Evolutionary conservation across 1,140 invertebrate species (phyloP), one percentile per base, ranked within the genome.

Genomic region (Cydia pomonella): DNA sequence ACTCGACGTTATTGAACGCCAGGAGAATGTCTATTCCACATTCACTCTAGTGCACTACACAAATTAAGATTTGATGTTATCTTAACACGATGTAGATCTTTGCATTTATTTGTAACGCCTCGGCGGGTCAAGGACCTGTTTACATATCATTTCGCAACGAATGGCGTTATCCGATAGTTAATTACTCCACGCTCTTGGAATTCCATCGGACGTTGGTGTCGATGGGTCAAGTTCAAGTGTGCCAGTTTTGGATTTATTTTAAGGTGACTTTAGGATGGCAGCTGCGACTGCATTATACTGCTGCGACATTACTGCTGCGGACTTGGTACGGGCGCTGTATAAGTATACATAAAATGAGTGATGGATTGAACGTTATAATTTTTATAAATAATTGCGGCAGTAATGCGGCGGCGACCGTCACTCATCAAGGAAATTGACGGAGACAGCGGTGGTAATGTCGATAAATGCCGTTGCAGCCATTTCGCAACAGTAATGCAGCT

Each of bases 31-130:
- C n/a, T 18, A 53, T 59, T 23, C 53, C 27, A 64, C 25, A 64
- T 33, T 64, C 63, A 64, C 25, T 23, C 18, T 64, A 64, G 16
- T 27, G 59, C 21, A 64, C 23, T 21, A 12, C 6, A 64, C n/a
- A 33, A 64, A 64, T 64, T 64, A 64, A 64, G 63, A 16, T 64
- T n/a, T 29, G 63, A 64, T 64, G 25, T 16, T 64, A 64, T 64
- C 63, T 64, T 33, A 29, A n/a, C 27, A 33, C 27, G 63, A 64
- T 63, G 23, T 25, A 64, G 13, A 64, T 64, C 63, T 64, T n/a
- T 64, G 23, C 63, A 33, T 29, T 9, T 33, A 33, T 64, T 64
- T 64, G 63, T 29, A 64, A 64, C 63, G 27, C 63, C 5, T 64
- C 27, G 63, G 5, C 27, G 25, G 23, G 63, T 64, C 63, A 64